Evolutionary conservation across 2,797 vertebrate species (phyloP), one percentile per base, ranked within the genome.

Genomic region (Falco columbarius): DNA sequence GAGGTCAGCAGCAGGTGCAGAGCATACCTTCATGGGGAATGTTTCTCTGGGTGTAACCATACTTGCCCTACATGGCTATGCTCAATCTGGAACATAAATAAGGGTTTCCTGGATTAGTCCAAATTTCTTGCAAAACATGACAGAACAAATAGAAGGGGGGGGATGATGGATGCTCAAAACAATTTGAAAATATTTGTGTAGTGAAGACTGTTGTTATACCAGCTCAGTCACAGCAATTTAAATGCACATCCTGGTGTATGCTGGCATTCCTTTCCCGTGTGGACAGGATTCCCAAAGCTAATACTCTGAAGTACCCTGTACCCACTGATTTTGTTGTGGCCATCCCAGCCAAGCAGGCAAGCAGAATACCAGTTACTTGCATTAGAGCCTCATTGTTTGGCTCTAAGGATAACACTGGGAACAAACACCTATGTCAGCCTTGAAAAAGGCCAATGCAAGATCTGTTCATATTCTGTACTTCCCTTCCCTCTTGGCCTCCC

Each of bases 1-100:
- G 61, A 51, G 56, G 44, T 68, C 79, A 76, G 71, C 61, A 24
- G 67, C 47, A 70, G 79, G 46, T 21, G 18, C 75, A 70, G 82
- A 59, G 17, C 82, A 9, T 59, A 29, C 51, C 80, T 77, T 14
- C 11, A 1, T 0, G 3, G 54, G 75, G 80, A 65, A 71, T 6
- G 52, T 6, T 51, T 55, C 46, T 1, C 58, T 29, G 40, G 47
- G 55, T 51, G 61, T 14, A 47, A 47, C 74, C 3, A 0, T 2
- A 32, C 30, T 5, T 36, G 59, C 30, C 68, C 65, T 34, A 21
- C 5, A 0, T 5, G 4, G 38, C 68, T 67, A 0, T 14, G 67
- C 38, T 62, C 67, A 40, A 5, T 51, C 34, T 36, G 29, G 4
- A 70, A 34, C 30, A 7, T 14, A 8, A 22, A 9, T 0, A 32